phyloP scores from a whole-genome alignment of 2,113 vertebrate genomes.

The Indri indri region DNA sequence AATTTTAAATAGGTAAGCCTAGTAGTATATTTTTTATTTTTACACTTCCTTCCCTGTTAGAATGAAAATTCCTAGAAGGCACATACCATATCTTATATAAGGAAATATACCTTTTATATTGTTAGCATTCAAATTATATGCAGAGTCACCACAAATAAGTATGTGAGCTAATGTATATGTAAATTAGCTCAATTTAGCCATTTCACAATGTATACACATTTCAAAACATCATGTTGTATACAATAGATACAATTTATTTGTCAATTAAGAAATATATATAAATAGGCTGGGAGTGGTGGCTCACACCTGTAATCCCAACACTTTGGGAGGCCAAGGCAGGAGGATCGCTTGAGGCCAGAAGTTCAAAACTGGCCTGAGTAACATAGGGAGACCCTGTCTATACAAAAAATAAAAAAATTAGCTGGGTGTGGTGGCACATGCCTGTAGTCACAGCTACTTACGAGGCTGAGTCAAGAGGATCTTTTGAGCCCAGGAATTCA shows the following conservation, averaged over 20 bases:
- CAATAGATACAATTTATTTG: not conserved
- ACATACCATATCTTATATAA: not conserved
- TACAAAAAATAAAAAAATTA: too few species aligned
- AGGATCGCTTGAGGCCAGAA: too few species aligned
- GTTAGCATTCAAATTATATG: conserved; percentile 11
- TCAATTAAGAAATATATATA: not conserved
- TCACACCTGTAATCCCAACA: too few species aligned
- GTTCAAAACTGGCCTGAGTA: too few species aligned
- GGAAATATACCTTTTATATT: not conserved
- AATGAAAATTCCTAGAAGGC: not conserved
- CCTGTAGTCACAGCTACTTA: too few species aligned
- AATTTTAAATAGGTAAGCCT: not conserved
- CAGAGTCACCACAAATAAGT: not conserved
- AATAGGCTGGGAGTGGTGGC: too few species aligned
- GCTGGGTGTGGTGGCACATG: too few species aligned
- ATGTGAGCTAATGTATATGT: not conserved
- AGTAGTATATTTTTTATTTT: not conserved
- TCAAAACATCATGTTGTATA: not conserved
- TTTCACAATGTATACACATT: not conserved
- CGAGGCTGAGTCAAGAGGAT: too few species aligned
- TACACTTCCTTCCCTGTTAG: not conserved
- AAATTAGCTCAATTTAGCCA: not conserved
- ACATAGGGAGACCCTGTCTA: too few species aligned
- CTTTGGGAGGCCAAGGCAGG: too few species aligned
- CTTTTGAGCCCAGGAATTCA: too few species aligned